These are phyloP conservation scores for Hemiprocne comata DNA, from an alignment of 2,113 vertebrate genomes.

Conservation along the genomic window DNA sequence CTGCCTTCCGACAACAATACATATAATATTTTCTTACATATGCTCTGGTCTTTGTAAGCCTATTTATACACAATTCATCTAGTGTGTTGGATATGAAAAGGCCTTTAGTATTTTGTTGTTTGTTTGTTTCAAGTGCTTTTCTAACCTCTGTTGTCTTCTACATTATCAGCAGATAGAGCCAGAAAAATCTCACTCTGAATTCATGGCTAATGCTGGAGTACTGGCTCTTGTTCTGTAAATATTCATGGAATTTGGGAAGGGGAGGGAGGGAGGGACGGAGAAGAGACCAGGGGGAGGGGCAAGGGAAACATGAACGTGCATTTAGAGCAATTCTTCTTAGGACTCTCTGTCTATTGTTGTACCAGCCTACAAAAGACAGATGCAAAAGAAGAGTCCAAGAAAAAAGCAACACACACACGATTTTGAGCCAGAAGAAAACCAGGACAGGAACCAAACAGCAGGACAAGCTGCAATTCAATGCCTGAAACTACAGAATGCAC, in stretches of 20 bases:
- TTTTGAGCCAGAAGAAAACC: background rate
- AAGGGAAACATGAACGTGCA: background rate
- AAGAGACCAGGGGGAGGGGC: background rate
- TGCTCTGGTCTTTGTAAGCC: background rate
- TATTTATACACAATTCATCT: slow-evolving; percentile 16
- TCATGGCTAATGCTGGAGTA: slow-evolving; percentile 18
- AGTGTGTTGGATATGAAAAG: slow-evolving; percentile 31
- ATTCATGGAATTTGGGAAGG: slow-evolving; percentile 15
- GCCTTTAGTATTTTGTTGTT: background rate
- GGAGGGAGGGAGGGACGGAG: background rate
- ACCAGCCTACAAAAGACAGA: background rate
- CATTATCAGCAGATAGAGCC: background rate
- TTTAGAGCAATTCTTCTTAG: background rate
- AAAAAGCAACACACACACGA: background rate
- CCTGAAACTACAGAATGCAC: background rate
- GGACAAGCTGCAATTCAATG: background rate
- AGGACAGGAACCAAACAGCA: background rate
- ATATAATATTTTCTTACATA: background rate
- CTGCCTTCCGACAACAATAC: background rate
- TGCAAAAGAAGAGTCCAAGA: background rate
- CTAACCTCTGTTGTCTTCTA: slow-evolving; percentile 23
- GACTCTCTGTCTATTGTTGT: background rate
- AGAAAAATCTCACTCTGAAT: slow-evolving; percentile 53
- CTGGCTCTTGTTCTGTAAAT: slow-evolving; percentile 30
- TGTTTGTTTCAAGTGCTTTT: background rate